Base-by-base conservation (phyloP, 1,140 invertebrate genomes). In the Venustaconcha ellipsiformis region DNA sequence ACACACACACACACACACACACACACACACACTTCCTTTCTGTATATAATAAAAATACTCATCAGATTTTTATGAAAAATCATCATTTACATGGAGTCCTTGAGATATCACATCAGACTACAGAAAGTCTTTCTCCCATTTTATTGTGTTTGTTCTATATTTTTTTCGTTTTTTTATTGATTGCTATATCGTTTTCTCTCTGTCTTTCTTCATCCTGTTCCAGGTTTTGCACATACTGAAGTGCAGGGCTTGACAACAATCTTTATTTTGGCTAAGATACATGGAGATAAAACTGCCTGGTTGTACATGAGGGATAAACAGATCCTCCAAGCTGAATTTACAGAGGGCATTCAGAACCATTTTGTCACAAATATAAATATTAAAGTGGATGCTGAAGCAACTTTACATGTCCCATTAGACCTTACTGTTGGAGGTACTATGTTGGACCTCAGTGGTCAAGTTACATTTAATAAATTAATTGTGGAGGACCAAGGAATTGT, bases 391-490 rank as follows among this genome's bases (percentile, higher is more conserved):
- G 70, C 76, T 37, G 57, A 81, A n/a, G 82, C 81, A 6, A 82
- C 76, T 11, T 69, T 86, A 17, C 82, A 83, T 70, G 80, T 82
- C 14, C 82, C 85, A 14, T 65, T 80, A 8, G 81, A 83, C 75
- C 69, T 86, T 72, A 84, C 78, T 20, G 78, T 85, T 18, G 80
- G 72, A 26, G 81, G 83, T 14, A 79, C 78, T 1, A 75, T 65
- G 14, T 67, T 83, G 2, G 68, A 80, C 18, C 73, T 86, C 2
- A 68, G 70, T 13, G 84, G 84, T 13, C 77, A 69, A 20, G 82
- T 83, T 30, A 86, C 84, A 0, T 84, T 82, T 58, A 84, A 82
- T 69, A 83, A 80, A 55, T 73, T 86, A 2, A 73, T 84, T 57
- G 74, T 84, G 14, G 84, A 84, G 62, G 72, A 78, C 37, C 75